Evolutionary conservation across 2,113 vertebrate genomes (phyloP).

Genomic region (Pygoscelis antarcticus): DNA sequence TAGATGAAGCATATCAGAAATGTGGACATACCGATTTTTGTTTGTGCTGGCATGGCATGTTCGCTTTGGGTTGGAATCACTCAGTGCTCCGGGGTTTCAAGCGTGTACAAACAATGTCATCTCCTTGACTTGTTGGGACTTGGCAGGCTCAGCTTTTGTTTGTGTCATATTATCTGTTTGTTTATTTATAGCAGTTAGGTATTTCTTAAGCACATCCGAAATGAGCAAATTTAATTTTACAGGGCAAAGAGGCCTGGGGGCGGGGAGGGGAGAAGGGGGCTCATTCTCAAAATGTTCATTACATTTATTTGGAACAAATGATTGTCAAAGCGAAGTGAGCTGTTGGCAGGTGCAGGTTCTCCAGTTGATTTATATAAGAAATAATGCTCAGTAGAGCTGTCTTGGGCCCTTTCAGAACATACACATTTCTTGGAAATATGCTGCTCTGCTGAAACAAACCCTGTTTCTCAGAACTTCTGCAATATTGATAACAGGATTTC

Average conservation of each 20-base stretch:
- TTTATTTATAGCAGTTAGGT: neutral
- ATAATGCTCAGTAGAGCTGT: neutral
- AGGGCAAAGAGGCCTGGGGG: neutral
- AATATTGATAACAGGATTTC: neutral
- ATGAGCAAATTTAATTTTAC: neutral
- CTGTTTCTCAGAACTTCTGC: neutral
- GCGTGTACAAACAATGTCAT: neutral
- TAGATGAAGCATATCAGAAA: neutral
- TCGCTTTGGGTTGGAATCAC: neutral
- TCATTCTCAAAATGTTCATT: neutral
- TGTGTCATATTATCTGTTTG: neutral
- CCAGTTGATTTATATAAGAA: neutral
- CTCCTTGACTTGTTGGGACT: neutral
- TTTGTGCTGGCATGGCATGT: neutral
- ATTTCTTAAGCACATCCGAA: neutral
- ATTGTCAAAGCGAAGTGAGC: neutral
- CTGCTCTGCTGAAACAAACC: neutral
- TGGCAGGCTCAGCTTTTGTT: neutral
- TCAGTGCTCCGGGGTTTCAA: neutral
- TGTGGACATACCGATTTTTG: neutral
- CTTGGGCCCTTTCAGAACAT: neutral
- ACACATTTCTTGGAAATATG: neutral
- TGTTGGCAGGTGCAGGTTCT: neutral
- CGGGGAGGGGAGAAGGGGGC: neutral
- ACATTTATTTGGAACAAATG: neutral